A percentile compares a stretch with the other conserved stretches of the same genome.
Evolutionary conservation across 2,113 vertebrate genomes (phyloP).

Genomic region (Anhinga rufa): DNA sequence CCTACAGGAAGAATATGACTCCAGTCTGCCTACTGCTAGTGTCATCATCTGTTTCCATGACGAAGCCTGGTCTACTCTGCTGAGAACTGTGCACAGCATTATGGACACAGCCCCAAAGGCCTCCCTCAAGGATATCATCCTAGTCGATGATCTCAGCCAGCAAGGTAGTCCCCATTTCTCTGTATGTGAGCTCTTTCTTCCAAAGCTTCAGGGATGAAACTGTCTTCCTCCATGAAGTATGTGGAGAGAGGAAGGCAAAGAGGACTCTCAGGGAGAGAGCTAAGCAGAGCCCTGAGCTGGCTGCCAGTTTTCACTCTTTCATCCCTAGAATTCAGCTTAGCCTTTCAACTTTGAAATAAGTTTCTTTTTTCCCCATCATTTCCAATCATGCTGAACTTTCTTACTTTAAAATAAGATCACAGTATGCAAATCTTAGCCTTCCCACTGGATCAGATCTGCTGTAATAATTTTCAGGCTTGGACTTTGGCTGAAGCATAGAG

Average conservation of each 20-base stretch:
- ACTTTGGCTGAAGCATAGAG: background rate
- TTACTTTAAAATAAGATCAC: background rate
- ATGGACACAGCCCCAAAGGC: conserved; percentile 76
- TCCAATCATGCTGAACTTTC: background rate
- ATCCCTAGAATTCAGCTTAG: background rate
- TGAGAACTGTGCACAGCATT: conserved; percentile 85
- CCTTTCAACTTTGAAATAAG: background rate
- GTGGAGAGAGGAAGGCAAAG: background rate
- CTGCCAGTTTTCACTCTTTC: background rate
- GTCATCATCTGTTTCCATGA: conserved; percentile 86
- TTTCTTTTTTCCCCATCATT: background rate
- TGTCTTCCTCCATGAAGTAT: background rate
- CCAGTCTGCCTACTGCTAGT: conserved; percentile 79
- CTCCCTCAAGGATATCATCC: conserved; percentile 81
- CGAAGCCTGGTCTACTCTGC: conserved; percentile 83
- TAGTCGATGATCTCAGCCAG: conserved; percentile 86
- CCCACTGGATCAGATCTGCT: background rate
- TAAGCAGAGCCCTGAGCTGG: background rate
- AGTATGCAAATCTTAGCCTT: background rate
- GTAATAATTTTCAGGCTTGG: background rate
- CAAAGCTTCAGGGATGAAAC: background rate
- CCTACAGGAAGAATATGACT: conserved; percentile 68
- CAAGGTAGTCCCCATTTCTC: conserved; percentile 68
- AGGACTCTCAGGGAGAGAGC: background rate
- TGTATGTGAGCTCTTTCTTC: background rate